Evolutionary conservation across 92 coral and sea anemone genomes (phyloP), one percentile per base, ranked within the genome.

Genomic region (Parazoanthus darwini): DNA sequence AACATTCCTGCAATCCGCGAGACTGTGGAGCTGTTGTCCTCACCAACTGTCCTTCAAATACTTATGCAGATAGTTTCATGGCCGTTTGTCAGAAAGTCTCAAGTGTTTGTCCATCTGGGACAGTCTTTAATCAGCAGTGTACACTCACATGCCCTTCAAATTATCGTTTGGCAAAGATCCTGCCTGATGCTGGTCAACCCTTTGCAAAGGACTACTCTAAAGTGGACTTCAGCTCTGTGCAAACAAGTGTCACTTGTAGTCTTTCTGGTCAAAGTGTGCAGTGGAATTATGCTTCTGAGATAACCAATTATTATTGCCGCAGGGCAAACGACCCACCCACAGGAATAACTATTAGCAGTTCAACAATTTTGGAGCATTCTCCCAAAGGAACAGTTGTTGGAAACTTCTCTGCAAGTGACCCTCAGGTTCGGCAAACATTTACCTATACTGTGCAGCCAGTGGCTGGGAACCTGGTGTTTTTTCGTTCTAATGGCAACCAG

Each of bases 321-420:
- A 88, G 99, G 71, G 59, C 67, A 50, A 96, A 96, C 88, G 99
- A 96, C 65, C 99, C 99, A 1, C 99, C 99, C 14, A 25, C 22
- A 14, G 74, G 75, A 66, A 75, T 96, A 7, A 35, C 65, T 8
- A 79, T 96, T 33, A 92, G 90, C 79, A 90, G 86, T 23, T 58
- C 86, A 16, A 79, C 44, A 37, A 88, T 96, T n/a, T 50, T 46
- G 16, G 99, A 96, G 80, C 97, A 95, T 87, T 71, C 90, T 14
- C 77, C 91, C 23, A 78, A 93, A 37, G 94, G 96, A 5, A 91
- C 92, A 16, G 38, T 87, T 16, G 80, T 96, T 84, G 99, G 99
- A 22, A 87, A 79, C 66, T 85, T 96, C 15, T 79, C 90, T 6
- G 72, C 99, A 26, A 63, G 26, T 37, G 99, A 96, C 77, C 79